Conservation (phyloP, 1,140 invertebrate genomes). For the Aphaenogaster ashmeadi region DNA sequence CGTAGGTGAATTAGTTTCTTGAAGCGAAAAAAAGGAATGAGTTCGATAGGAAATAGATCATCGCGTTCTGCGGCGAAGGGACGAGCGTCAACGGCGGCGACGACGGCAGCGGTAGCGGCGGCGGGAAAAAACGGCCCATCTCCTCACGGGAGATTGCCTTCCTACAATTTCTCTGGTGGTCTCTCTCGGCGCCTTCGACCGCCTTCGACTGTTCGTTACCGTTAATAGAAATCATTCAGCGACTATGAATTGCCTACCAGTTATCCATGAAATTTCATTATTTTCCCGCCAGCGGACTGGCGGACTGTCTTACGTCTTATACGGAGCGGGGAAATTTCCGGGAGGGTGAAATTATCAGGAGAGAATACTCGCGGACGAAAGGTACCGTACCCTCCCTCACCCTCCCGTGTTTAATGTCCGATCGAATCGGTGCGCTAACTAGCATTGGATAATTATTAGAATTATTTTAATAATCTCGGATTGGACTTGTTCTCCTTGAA, state of each 20-base stretch:
- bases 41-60: constrained; percentile 87
- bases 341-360: constrained; percentile 52
- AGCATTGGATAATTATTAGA: background rate
- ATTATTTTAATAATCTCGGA: constrained; percentile 5
- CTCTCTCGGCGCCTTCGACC: constrained; percentile 69
- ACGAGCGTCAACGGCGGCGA: constrained; percentile 31
- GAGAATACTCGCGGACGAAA: constrained; percentile 52
- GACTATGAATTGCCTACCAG: constrained; percentile 84
- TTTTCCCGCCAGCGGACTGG: constrained; percentile 77
- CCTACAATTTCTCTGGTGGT: constrained; percentile 69
- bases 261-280: constrained; percentile 87
- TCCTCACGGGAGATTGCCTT: constrained; percentile 88
- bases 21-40: constrained; percentile 71
- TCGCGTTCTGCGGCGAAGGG: constrained; percentile 78
- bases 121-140: constrained; percentile 81
- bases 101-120: background rate
- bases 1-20: constrained; percentile 63
- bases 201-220: constrained; percentile 67
- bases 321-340: constrained; percentile 62
- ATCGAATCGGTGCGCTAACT: background rate
- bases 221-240: constrained; percentile 84
- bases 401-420: background rate
- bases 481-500: background rate
- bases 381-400: background rate
- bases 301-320: constrained; percentile 21